Conservation (phyloP, 2,888 invertebrate species). For the Morinoia aosen region DNA sequence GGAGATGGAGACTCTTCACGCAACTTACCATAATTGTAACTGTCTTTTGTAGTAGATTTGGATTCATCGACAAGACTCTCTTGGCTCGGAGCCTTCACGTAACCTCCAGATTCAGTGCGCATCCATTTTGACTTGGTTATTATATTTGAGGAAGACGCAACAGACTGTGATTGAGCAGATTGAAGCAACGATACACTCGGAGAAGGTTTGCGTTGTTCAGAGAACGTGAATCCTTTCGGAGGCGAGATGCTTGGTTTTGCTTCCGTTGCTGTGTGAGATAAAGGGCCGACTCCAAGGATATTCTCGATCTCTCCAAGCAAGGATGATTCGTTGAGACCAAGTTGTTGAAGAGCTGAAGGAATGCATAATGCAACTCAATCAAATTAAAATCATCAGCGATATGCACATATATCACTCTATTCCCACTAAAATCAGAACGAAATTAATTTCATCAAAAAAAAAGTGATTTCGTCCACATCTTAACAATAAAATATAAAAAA, state of each 20-base stretch:
- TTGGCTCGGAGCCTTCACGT: constrained; percentile 43
- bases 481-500: background rate
- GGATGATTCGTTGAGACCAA: constrained; percentile 63
- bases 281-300: constrained; percentile 64
- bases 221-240: constrained; percentile 28
- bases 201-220: background rate
- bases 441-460: background rate
- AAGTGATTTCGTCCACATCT: background rate
- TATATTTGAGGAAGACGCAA: background rate
- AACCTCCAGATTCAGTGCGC: constrained; percentile 46
- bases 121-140: constrained; percentile 32
- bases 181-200: background rate
- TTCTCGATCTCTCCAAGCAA: constrained; percentile 65
- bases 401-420: background rate
- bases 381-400: background rate
- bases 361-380: background rate
- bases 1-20: background rate
- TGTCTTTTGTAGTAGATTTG: background rate
- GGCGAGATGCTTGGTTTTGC: constrained; percentile 10
- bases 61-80: constrained; percentile 10
- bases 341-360: constrained; percentile 61
- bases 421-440: background rate
- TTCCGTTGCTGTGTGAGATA: constrained; percentile 1
- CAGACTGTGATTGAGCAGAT: background rate
- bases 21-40: background rate